Evolutionary conservation across 2,113 vertebrate species (phyloP), one percentile per base, ranked within the genome.

Genomic region (Spea multiplicata): DNA sequence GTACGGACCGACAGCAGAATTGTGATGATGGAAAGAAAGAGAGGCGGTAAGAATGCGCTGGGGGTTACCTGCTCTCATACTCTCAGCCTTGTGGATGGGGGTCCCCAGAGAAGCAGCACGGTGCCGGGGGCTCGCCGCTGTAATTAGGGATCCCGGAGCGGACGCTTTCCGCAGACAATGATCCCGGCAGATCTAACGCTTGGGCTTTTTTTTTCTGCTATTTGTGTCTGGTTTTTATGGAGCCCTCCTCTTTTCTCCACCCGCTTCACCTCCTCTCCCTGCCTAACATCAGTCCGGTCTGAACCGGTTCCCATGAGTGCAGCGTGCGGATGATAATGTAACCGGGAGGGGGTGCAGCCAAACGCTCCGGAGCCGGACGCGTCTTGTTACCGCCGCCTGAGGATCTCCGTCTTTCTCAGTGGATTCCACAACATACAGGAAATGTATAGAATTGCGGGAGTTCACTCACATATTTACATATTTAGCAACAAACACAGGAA

Each of bases 281-380:
- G 68, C 12, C 76, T 71, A 30, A 64, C 76, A 64, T 71, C 68
- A 71, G 68, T 65, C 76, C 48, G 53, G 76, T 78, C 68, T 65
- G 48, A 78, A 64, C 76, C 76, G 59, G 76, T 78, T 78, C 17
- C 68, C 48, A 76, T 76, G n/a, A 76, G 13, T 59, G 30, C 57
- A 78, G 47, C 71, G 68, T 10, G 68, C 46, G 7, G 75, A 16
- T 70, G 68, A 71, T 71, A 64, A 71, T 71, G 59, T 46, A 71
- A 46, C 16, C 55, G 46, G 75, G 67, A 68, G 65, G 64, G 45
- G 66, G 66, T 44, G 48, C 73, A 44, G 47, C 73, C 46, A 59
- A 71, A 48, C 14, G 30, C 30, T 30, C 1, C 50, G 50, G 50
- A 52, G 50, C 50, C 9, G 6, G 30, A 30, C 30, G 30, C 30